Evolutionary conservation across 2,797 vertebrate species (phyloP), one percentile per base, ranked within the genome.

Genomic region (Phoebastria nigripes): DNA sequence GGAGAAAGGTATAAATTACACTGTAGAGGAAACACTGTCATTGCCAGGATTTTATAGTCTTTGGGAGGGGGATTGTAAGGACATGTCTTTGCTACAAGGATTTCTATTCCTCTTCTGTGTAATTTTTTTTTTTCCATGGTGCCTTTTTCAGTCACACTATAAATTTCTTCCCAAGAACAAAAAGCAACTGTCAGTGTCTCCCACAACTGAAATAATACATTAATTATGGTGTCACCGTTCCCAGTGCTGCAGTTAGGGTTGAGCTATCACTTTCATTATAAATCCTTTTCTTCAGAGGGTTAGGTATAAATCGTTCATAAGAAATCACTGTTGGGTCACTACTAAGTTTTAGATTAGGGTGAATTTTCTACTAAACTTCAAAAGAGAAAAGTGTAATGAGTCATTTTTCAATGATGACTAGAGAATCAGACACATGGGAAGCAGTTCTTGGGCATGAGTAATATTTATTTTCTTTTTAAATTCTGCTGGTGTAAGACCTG

Each of bases 161-260:
- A 94, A 91, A 96, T 97, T 97, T 97, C 58, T 92, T 93, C 51
- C 24, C n/a, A 41, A 56, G 91, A 94, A 95, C 62, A 87, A 95
- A 97, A 96, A 92, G 41, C 84, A 70, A 70, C 88, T 95, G 58
- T 92, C 85, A 88, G 18, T 39, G 89, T 94, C 81, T 94, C 90
- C 82, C 88, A 76, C 73, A 91, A 77, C 87, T 92, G 84, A 97
- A 97, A 93, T 80, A 95, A 94, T 93, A 33, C 81, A 74, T 95
- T 96, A 89, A 88, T 95, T 93, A 88, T 87, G 79, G 84, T 95
- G 94, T 76, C 69, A 87, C 70, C 18, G 3, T 85, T 96, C 90
- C 51, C 71, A 58, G 44, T 65, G 52, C 95, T 94, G 93, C 79
- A 79, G 94, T 95, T 96, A 92, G 94, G 51, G 56, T 46, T 87